Base-by-base conservation (phyloP, 2,888 invertebrate species). In the Thecophora atra region DNA sequence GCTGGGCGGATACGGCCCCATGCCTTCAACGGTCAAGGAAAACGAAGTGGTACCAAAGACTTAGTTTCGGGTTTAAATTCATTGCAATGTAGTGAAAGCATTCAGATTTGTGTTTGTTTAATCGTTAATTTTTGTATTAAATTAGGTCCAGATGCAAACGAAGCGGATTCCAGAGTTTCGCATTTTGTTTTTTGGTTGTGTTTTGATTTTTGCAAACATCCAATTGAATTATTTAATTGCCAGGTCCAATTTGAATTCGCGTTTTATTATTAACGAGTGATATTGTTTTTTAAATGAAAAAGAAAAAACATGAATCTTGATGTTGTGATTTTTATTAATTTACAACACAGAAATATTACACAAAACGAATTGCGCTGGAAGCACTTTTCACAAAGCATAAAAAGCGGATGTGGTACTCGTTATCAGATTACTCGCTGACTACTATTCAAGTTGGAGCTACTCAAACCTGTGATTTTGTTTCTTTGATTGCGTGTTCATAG, bases 1-100 rank as follows among this genome's bases (percentile, higher is more conserved):
- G 80, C 84, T 85, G 79, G 87, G 82, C 76, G 87, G 87, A 83
- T 87, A 87, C 78, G 87, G 86, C 81, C 87, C 87, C 86, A 87
- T 87, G 83, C 87, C 86, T 86, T 87, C 87, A 86, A 86, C 85
- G 84, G 85, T 84, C 81, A 87, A 85, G 80, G 86, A 86, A 79
- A 86, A 86, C 84, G 86, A 86, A 81, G 86, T 86, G 80, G 85
- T 86, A 81, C 86, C 86, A 85, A 86, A 86, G 78, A 86, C 86
- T 86, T 86, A 81, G 79, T 81, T 79, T 78, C 11, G 47, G 19
- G 51, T 26, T 19, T 11, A 28, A 58, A 15, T 76, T 75, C 37
- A 60, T 42, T 76, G 73, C 71, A 60, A 47, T 75, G 77, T 73
- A 71, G 65, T 72, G 28, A 37, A 70, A 70, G 71, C 77, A 64